Evolutionary conservation across 2,888 invertebrate species (phyloP), one percentile per base, ranked within the genome.

Genomic region (Eupithecia exiguata): DNA sequence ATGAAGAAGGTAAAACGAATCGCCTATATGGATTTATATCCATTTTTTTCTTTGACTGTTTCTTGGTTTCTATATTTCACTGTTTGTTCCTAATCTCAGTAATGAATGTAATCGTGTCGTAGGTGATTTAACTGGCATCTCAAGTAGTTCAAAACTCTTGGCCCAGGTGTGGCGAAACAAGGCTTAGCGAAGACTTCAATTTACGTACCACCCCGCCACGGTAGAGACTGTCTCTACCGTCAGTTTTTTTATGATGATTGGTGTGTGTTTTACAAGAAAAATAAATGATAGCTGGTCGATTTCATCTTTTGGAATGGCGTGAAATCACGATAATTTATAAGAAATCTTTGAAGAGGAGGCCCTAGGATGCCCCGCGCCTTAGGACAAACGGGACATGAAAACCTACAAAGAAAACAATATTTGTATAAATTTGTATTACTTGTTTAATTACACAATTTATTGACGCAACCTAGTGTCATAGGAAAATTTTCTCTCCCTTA

Each of bases 21-120:
- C n/a, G n/a, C n/a, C n/a, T n/a, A n/a, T n/a, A n/a, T n/a, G n/a
- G n/a, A n/a, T n/a, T n/a, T n/a, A n/a, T n/a, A n/a, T n/a, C n/a
- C n/a, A n/a, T n/a, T n/a, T n/a, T n/a, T n/a, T n/a, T n/a, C n/a
- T n/a, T n/a, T n/a, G n/a, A n/a, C n/a, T n/a, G n/a, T n/a, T n/a
- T n/a, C n/a, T n/a, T n/a, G n/a, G n/a, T n/a, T n/a, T n/a, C n/a
- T n/a, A n/a, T n/a, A n/a, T n/a, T n/a, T n/a, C n/a, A n/a, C n/a
- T n/a, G n/a, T n/a, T n/a, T n/a, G n/a, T n/a, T n/a, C n/a, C n/a
- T n/a, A n/a, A n/a, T n/a, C n/a, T n/a, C n/a, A n/a, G n/a, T n/a
- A 30, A 62, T 62, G 62, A 18, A 62, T 62, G 62, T 35, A 35
- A 35, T 62, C 35, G 62, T 62, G 62, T 62, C 30, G 58, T 35